A percentile compares a stretch with the other conserved stretches of the same genome.
These are phyloP conservation scores for Schizopygopsis malacanthus DNA, from an alignment of 2,797 vertebrate genomes.

Conservation along the genomic window DNA sequence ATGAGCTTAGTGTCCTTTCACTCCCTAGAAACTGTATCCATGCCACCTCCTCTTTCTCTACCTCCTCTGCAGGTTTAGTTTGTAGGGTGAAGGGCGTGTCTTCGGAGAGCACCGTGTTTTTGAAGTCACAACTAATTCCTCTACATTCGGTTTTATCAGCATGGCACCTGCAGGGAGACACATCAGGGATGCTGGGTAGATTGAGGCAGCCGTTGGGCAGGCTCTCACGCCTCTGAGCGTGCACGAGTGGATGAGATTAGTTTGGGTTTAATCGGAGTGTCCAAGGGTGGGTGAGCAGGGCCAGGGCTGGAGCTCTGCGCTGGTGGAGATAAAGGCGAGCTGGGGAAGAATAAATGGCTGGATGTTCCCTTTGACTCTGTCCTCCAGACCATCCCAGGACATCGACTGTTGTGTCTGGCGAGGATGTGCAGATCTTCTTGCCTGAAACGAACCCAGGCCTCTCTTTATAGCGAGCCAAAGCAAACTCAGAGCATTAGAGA, in stretches of 20 bases:
- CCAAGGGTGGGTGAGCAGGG: slow-evolving; percentile 57
- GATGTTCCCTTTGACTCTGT: slow-evolving; percentile 14
- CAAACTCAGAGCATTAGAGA: slow-evolving; percentile 29
- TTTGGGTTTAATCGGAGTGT: slow-evolving; percentile 71
- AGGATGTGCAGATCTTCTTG: not conserved
- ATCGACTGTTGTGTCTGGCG: slow-evolving; percentile 19
- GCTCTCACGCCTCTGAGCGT: slow-evolving; percentile 47
- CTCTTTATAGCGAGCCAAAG: slow-evolving; percentile 22
- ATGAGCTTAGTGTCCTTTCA: slow-evolving; percentile 14
- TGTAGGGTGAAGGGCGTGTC: not conserved
- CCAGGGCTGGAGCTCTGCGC: slow-evolving; percentile 69
- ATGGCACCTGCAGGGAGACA: slow-evolving; percentile 30
- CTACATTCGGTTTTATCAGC: slow-evolving; percentile 67
- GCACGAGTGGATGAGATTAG: slow-evolving; percentile 72
- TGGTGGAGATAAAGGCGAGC: slow-evolving; percentile 70
- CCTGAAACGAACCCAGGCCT: slow-evolving; percentile 8
- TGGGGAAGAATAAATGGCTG: slow-evolving; percentile 5
- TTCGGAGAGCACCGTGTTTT: slow-evolving; percentile 42
- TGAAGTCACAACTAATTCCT: slow-evolving; percentile 63
- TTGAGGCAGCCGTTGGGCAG: slow-evolving; percentile 33
- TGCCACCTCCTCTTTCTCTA: not conserved
- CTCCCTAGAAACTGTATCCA: slow-evolving; percentile 9
- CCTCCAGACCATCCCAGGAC: slow-evolving; percentile 31
- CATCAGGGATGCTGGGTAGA: slow-evolving; percentile 51
- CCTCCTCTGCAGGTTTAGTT: not conserved